Base-by-base conservation (phyloP, 1,140 invertebrate genomes). In the Eurytemora carolleeae region DNA sequence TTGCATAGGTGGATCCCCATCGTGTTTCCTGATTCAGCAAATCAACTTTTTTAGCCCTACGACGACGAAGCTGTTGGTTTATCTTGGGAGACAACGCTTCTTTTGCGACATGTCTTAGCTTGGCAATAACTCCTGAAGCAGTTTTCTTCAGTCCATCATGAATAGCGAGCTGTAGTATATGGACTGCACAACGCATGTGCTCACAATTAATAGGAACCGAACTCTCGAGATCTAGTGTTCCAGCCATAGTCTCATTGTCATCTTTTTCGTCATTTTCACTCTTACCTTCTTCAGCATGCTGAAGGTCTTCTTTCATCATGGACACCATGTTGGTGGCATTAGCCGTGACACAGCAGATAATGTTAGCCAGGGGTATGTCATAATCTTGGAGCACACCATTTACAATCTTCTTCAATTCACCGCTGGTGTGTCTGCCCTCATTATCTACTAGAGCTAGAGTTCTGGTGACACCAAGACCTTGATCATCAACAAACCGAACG, bases 91-190 rank as follows among this genome's bases (percentile, higher is more conserved):
- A 56, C 25, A 53, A 31, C 21, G 61, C 61, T 18, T 53, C 61
- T 23, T 25, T 54, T 24, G 55, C 61, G 56, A 62, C 22, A 23
- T 56, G 21, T 55, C 55, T 55, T 20, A 62, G 15, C 25, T 25
- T 62, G 16, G 21, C 61, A 24, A 62, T 23, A 23, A 61, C 22
- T 20, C 56, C 56, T 18, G 53, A 53, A 2, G 25, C 15, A 22
- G 55, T 53, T 59, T 20, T 53, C 25, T 24, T 22, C 20, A 26
- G 25, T 19, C 61, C 61, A 62, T 62, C 61, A 59, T 20, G 19
- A 59, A 62, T 62, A 22, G 61, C 61, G 7, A 62, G 61, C 55
- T 62, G 61, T 15, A 62, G 61, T 58, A 25, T 62, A 25, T 60
- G 61, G n/a, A 56, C 61, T 55, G 53, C 55, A 56, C 61, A 62